These are phyloP conservation scores for Zaprionus inermis DNA, from an alignment of 1,140 invertebrate genomes.

Conservation along the genomic window DNA sequence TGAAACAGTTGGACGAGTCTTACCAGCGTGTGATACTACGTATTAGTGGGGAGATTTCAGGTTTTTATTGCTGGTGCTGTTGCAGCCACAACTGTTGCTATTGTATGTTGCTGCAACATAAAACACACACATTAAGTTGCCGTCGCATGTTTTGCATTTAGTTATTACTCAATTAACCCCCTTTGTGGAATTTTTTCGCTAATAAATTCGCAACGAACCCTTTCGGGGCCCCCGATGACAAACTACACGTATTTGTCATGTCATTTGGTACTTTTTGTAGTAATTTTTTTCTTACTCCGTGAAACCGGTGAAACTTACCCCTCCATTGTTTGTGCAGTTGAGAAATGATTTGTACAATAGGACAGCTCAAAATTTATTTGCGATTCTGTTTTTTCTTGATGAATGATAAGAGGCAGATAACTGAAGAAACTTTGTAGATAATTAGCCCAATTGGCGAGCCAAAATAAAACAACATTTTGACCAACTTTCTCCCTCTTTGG, in stretches of 20 bases:
- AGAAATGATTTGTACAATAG: constrained; percentile 60
- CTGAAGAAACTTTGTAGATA: constrained; percentile 48
- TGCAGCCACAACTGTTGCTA: constrained; percentile 34
- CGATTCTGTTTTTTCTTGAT: constrained; percentile 46
- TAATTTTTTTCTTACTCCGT: background rate
- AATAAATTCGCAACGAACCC: constrained; percentile 55
- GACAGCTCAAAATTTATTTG: constrained; percentile 59
- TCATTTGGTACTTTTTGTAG: background rate
- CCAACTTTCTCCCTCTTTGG: constrained; percentile 11
- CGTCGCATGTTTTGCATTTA: constrained; percentile 67
- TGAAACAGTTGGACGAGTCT: constrained; percentile 1
- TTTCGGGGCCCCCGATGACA: constrained; percentile 49
- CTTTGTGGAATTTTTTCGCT: constrained; percentile 53
- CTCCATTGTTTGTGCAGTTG: constrained; percentile 60
- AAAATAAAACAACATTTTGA: constrained; percentile 23
- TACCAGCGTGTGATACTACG: constrained; percentile 1
- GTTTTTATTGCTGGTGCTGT: constrained; percentile 15
- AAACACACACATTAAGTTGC: constrained; percentile 47
- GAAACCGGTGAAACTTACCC: constrained; percentile 47
- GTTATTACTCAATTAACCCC: constrained; percentile 75
- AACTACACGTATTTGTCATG: constrained; percentile 42
- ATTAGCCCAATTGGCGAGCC: constrained; percentile 40
- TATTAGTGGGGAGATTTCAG: constrained; percentile 1
- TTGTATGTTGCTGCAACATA: constrained; percentile 45
- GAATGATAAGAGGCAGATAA: constrained; percentile 33